Evolutionary conservation across 1,140 invertebrate species (phyloP), one percentile per base, ranked within the genome.

Genomic region (Nymphalis io): DNA sequence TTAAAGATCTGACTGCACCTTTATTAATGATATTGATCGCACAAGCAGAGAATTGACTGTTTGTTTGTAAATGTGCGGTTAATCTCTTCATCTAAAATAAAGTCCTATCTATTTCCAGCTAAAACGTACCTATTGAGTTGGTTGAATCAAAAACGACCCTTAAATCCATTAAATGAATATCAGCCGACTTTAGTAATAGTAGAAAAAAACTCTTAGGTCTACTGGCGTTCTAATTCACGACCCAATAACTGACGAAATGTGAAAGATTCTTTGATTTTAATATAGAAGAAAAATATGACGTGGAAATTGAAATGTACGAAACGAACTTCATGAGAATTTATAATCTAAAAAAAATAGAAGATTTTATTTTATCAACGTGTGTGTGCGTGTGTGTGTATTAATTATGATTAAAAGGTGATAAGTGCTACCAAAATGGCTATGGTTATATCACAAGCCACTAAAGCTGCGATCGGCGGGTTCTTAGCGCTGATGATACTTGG

Each of bases 371-470:
- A 33, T 33, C 27, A 33, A 33, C 27, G 42, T 21, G 48, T 33
- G 42, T 51, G 58, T 51, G 13, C 40, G 55, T 18, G 39, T 68
- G 48, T n/a, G n/a, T n/a, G n/a, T n/a, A n/a, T 70, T 51, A 74
- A 80, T 73, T 61, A 86, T 88, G 83, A 68, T 61, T 58, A 68
- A 68, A 58, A 85, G 78, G 78, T 84, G 87, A 89, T 85, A 79
- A 82, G 81, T 85, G 75, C 18, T 65, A 71, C 63, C 76, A 89
- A 81, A 59, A 91, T 91, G 89, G 88, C 89, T 72, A 91, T 91
- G 88, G 89, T 91, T 38, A 91, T 90, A 84, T 90, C 89, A 18
- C 88, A 89, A 73, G 85, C 89, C 69, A 91, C 88, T 16, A 91
- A 91, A 80, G 89, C 86, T 15, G 89, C 88, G 40, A 91, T 91